A percentile compares a stretch with the other conserved stretches of the same genome.
Evolutionary conservation across 2,888 invertebrate genomes (phyloP).

Genomic region (Chironomus riparius): DNA sequence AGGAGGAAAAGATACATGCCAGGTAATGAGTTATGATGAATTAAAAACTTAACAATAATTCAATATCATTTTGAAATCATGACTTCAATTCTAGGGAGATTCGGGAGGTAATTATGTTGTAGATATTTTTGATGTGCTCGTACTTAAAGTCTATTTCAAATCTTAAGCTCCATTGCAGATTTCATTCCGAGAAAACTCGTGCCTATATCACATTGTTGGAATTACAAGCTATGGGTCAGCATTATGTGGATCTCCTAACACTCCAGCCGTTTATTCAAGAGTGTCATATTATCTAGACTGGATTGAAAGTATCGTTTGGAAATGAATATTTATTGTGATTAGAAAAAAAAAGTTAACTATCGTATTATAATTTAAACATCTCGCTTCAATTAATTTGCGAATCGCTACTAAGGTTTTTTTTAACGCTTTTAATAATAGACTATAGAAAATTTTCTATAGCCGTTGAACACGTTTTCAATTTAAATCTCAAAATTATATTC

Average conservation of each 20-base stretch:
- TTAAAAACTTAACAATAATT: too few species aligned
- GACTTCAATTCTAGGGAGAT: slow-evolving; percentile 34
- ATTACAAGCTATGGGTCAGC: slow-evolving; percentile 40
- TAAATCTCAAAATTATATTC: too few species aligned
- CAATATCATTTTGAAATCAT: too few species aligned
- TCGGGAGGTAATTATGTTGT: slow-evolving; percentile 23
- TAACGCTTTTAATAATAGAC: not conserved
- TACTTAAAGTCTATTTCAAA: not conserved
- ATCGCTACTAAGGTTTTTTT: not conserved
- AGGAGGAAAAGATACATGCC: slow-evolving; percentile 33
- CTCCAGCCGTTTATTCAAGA: slow-evolving; percentile 27
- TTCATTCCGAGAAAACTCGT: slow-evolving; percentile 36
- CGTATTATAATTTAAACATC: not conserved
- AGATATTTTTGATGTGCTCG: not conserved
- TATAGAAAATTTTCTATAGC: too few species aligned
- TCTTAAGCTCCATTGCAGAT: slow-evolving; percentile 38
- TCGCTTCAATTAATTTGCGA: too few species aligned
- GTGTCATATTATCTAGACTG: slow-evolving; percentile 38
- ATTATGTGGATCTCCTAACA: slow-evolving; percentile 7
- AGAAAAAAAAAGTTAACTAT: not conserved
- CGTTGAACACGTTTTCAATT: too few species aligned
- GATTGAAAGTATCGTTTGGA: slow-evolving; percentile 38
- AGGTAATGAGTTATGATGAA: slow-evolving; percentile 29
- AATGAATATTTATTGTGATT: not conserved
- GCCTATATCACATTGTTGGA: slow-evolving; percentile 39